A percentile compares a stretch with the other conserved stretches of the same genome.
These are phyloP conservation scores for Naso thynnoides DNA, from an alignment of 2,797 vertebrate genomes.

Conservation along the genomic window DNA sequence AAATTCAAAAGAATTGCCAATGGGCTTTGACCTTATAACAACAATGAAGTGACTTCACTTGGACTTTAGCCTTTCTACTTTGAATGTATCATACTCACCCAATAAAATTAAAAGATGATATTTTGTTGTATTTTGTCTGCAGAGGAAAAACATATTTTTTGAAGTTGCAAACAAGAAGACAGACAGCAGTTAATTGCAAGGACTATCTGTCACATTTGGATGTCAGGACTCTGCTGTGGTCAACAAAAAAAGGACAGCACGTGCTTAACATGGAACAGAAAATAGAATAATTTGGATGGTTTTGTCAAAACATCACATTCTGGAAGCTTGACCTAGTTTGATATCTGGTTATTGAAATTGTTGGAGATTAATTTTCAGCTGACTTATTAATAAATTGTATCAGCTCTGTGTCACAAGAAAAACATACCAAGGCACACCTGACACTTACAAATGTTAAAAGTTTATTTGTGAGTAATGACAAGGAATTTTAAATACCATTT, in stretches of 20 bases:
- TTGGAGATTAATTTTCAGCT: background rate
- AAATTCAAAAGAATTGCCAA: background rate
- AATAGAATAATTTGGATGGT: background rate
- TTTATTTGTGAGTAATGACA: no score
- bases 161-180: background rate
- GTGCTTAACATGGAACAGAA: background rate
- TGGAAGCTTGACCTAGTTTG: background rate
- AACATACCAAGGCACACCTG: background rate
- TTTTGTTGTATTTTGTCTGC: background rate
- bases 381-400: background rate
- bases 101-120: background rate
- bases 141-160: background rate
- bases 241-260: background rate
- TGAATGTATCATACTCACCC: background rate
- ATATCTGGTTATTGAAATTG: background rate
- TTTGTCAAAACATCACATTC: background rate
- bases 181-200: background rate
- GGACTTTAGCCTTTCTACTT: background rate
- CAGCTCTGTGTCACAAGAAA: background rate
- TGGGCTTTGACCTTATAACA: background rate
- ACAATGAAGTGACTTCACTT: background rate
- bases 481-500: background rate
- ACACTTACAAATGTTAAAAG: background rate
- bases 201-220: background rate
- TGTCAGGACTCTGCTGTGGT: background rate